These are phyloP conservation scores for Phrynosoma blainvillii DNA, from an alignment of 2,113 vertebrate genomes.

Conservation along the genomic window DNA sequence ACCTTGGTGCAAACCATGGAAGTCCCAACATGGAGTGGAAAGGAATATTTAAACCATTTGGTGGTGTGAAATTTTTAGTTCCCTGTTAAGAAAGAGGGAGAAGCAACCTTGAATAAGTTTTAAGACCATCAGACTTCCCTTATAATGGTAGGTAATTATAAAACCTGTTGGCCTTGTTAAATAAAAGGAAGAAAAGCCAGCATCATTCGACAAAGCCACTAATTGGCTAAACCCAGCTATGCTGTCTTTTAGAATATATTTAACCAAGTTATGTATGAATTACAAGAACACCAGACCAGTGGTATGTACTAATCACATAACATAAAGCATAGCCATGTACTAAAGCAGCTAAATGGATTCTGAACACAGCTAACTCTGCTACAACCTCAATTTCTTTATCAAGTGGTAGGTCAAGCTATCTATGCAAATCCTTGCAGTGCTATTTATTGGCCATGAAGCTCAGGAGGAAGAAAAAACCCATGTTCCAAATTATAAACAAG, in stretches of 20 bases:
- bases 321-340: conserved; percentile 24
- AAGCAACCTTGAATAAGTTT: conserved; percentile 14
- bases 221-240: conserved; percentile 1
- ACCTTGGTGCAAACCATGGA: not conserved
- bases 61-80: conserved; percentile 45
- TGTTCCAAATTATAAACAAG: conserved; percentile 69
- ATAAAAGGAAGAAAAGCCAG: conserved; percentile 35
- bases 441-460: conserved; percentile 71
- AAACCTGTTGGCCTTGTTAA: conserved; percentile 47
- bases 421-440: conserved; percentile 76
- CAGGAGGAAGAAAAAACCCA: conserved; percentile 79
- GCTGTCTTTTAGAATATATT: not conserved
- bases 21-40: not conserved
- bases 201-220: not conserved
- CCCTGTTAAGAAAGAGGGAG: not conserved
- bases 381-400: conserved; percentile 45
- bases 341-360: conserved; percentile 39
- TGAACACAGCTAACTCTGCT: conserved; percentile 36
- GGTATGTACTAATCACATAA: conserved; percentile 9
- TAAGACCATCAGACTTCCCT: conserved; percentile 40
- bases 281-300: not conserved
- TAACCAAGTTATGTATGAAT: conserved; percentile 2
- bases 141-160: conserved; percentile 42
- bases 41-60: not conserved
- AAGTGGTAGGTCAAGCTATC: conserved; percentile 66